These are phyloP conservation scores for Phania funesta DNA, from an alignment of 2,888 invertebrate genomes.

Conservation along the genomic window DNA sequence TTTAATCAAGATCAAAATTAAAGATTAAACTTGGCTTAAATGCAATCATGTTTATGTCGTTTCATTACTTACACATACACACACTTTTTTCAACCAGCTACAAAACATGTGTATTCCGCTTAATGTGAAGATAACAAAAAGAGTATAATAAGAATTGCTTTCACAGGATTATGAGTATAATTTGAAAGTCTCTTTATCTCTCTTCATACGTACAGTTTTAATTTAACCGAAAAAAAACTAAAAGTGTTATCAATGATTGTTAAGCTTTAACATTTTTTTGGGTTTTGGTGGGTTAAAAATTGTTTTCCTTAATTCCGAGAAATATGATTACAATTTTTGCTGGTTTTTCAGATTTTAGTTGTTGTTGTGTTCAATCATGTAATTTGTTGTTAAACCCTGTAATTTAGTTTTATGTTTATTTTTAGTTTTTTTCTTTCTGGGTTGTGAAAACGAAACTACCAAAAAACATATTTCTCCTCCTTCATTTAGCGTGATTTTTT, in stretches of 20 bases:
- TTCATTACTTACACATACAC: slow-evolving; percentile 15
- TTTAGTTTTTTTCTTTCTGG: neutral
- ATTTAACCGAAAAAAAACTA: neutral
- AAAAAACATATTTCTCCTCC: slow-evolving; percentile 21
- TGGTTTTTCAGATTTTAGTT: neutral
- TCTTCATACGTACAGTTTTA: slow-evolving; percentile 20
- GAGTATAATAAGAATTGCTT: slow-evolving; percentile 44
- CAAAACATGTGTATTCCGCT: slow-evolving; percentile 3
- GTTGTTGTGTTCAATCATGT: slow-evolving; percentile 60
- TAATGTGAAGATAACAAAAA: slow-evolving; percentile 22
- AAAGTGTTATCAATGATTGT: slow-evolving; percentile 59
- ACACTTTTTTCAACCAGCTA: neutral
- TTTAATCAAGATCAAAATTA: slow-evolving; percentile 65
- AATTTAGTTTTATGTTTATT: slow-evolving; percentile 48
- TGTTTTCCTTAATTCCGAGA: slow-evolving; percentile 55
- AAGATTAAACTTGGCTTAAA: slow-evolving; percentile 67
- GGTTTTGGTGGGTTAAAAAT: neutral
- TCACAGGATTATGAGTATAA: slow-evolving; percentile 60
- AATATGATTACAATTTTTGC: slow-evolving; percentile 51
- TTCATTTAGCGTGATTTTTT: slow-evolving; percentile 24
- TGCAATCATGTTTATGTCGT: slow-evolving; percentile 60
- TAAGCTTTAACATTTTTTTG: slow-evolving; percentile 8
- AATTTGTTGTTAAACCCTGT: slow-evolving; percentile 61
- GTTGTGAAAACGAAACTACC: slow-evolving; percentile 24
- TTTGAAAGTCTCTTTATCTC: slow-evolving; percentile 6